Evolutionary conservation across 1,140 invertebrate genomes (phyloP), one percentile per base, ranked within the genome.

Genomic region (Lasioglossum albipes): DNA sequence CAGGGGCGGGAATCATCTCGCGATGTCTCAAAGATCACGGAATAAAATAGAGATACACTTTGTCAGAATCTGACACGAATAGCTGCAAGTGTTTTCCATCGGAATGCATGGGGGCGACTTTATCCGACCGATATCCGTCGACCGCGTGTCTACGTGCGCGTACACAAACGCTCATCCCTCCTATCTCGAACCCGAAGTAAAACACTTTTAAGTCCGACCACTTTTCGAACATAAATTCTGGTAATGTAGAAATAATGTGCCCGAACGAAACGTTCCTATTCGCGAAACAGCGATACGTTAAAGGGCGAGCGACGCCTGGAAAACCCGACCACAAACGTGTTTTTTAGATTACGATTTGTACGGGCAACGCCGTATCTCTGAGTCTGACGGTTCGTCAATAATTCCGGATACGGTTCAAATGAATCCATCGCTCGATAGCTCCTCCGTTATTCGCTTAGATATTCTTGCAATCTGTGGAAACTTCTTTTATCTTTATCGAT

Each of bases 181-280:
- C 36, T n/a, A 79, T 72, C 13, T 54, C 52, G 52, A 18, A 18
- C 18, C 10, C n/a, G 10, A 41, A 36, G 69, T 57, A 72, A 79
- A 36, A n/a, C 61, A 61, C 61, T 72, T 72, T 72, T 57, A 73
- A 72, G 68, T 62, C 18, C 49, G 36, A 6, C 20, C 69, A n/a
- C 62, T 49, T 79, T 65, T 36, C 36, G 59, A 27, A 45, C 54
- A 66, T 59, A 79, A 79, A 79, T 79, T 73, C 62, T 7, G 45
- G 70, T 73, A 79, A 79, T 66, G 77, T 79, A 59, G 57, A 79
- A 73, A 57, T 73, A 79, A 79, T 73, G 70, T 73, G 65, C 77
- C 70, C 70, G 49, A 79, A 79, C 76, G 75, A 49, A 62, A 22
- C 22, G 67, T 49, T 70, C 54, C 69, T 49, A 27, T 36, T 49